phyloP scores from a whole-genome alignment of 1,140 invertebrate genomes.

The Aleiodes sp. region DNA sequence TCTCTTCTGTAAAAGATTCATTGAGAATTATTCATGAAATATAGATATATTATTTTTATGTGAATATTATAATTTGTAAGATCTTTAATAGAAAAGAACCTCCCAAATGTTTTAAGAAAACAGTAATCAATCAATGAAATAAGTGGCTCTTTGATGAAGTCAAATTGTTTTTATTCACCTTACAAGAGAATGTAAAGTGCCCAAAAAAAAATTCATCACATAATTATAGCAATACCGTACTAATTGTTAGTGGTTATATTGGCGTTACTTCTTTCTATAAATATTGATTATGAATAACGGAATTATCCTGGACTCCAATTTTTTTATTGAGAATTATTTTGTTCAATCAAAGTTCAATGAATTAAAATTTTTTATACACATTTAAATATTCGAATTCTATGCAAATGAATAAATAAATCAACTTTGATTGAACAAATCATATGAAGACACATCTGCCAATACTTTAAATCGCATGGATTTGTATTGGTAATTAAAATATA shows the following conservation, averaged over 20 bases:
- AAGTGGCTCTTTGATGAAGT: conserved; percentile 58
- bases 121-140: conserved; percentile 63
- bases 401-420: background rate
- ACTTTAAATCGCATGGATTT: conserved; percentile 41
- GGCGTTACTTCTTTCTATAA: conserved; percentile 34
- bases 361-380: background rate
- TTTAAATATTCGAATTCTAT: background rate
- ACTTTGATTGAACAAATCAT: conserved; percentile 46
- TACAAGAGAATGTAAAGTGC: conserved; percentile 60
- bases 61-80: conserved; percentile 42
- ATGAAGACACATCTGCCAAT: conserved; percentile 37
- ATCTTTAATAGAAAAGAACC: conserved; percentile 70
- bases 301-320: conserved; percentile 13
- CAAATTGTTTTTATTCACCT: conserved; percentile 65
- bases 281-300: conserved; percentile 16
- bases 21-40: conserved; percentile 15
- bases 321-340: conserved; percentile 28
- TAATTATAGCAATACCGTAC: conserved; percentile 46
- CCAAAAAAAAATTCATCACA: conserved; percentile 51
- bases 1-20: conserved; percentile 47
- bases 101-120: conserved; percentile 74
- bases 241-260: conserved; percentile 45
- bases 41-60: background rate
- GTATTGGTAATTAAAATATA: conserved; percentile 48
- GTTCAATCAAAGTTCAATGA: conserved; percentile 23